Percentiles rank a stretch among this genome's conserved stretches.
Evolutionary conservation across 1,140 invertebrate species (phyloP).

Genomic region (Euwallacea fornicatus): DNA sequence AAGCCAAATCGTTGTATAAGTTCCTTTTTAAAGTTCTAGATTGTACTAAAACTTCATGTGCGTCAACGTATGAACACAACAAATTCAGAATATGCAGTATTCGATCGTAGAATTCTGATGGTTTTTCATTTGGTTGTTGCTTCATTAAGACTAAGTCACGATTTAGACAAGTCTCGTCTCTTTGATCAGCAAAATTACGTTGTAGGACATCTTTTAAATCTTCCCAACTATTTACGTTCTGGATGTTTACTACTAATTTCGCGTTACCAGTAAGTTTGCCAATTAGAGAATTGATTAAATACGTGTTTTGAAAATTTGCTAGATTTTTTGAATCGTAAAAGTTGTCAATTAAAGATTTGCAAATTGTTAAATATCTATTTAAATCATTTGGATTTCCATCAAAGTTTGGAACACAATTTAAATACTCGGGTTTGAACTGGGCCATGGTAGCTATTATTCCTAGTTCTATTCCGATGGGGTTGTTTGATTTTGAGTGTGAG

Average conservation of each 20-base stretch:
- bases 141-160: conserved; percentile 27
- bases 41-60: no score
- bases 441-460: not conserved
- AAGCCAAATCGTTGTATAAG: no score
- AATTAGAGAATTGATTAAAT: not conserved
- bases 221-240: conserved; percentile 31
- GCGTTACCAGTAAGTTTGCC: conserved; percentile 30
- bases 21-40: no score
- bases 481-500: no score
- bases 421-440: not conserved
- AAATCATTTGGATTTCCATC: not conserved
- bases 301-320: not conserved
- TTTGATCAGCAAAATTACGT: conserved; percentile 11
- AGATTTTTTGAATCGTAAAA: not conserved
- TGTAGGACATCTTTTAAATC: conserved; percentile 28
- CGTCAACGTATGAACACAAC: no score
- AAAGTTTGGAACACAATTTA: no score
- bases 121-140: not conserved
- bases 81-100: not conserved
- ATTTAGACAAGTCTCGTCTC: conserved; percentile 37
- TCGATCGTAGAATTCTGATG: conserved; percentile 22
- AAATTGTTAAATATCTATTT: not conserved
- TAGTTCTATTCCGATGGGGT: no score
- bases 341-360: not conserved
- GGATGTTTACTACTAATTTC: conserved; percentile 30